Percentiles rank a stretch among this genome's conserved stretches.
phyloP scores from a whole-genome alignment of 2,888 invertebrate species.

The Nymphalis c-album region DNA sequence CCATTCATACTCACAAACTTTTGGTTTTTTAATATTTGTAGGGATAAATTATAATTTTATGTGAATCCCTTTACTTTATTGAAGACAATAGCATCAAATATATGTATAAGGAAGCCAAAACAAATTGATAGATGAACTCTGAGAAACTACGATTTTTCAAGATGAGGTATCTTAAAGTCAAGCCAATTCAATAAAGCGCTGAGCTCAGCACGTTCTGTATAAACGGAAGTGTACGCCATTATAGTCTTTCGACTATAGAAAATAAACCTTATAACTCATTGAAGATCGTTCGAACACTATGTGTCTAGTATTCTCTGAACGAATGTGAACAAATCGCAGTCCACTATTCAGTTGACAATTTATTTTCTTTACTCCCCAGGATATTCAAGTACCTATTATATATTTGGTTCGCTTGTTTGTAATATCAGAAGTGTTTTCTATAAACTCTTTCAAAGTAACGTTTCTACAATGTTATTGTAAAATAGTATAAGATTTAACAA shows the following conservation, averaged over 20 bases:
- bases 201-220: slow-evolving; percentile 13
- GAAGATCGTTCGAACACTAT: background rate
- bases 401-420: slow-evolving; percentile 20
- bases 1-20: no score
- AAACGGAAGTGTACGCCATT: background rate
- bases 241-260: background rate
- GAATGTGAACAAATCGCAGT: slow-evolving; percentile 30
- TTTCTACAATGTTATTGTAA: no score
- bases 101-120: background rate
- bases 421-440: slow-evolving; percentile 1
- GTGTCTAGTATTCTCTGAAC: slow-evolving; percentile 18
- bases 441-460: background rate
- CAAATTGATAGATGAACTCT: slow-evolving; percentile 10
- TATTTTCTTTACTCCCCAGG: slow-evolving; percentile 24
- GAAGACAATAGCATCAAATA: background rate
- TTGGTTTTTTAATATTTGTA: no score
- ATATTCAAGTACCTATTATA: slow-evolving; percentile 22
- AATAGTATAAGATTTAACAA: no score
- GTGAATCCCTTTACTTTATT: background rate
- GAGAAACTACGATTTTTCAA: slow-evolving; percentile 29
- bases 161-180: slow-evolving; percentile 28
- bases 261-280: slow-evolving; percentile 2
- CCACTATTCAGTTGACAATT: slow-evolving; percentile 32
- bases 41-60: no score
- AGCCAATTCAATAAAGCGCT: slow-evolving; percentile 33